Evolutionary conservation across 2,888 invertebrate genomes (phyloP), one percentile per base, ranked within the genome.

Genomic region (Calameuta filiformis): DNA sequence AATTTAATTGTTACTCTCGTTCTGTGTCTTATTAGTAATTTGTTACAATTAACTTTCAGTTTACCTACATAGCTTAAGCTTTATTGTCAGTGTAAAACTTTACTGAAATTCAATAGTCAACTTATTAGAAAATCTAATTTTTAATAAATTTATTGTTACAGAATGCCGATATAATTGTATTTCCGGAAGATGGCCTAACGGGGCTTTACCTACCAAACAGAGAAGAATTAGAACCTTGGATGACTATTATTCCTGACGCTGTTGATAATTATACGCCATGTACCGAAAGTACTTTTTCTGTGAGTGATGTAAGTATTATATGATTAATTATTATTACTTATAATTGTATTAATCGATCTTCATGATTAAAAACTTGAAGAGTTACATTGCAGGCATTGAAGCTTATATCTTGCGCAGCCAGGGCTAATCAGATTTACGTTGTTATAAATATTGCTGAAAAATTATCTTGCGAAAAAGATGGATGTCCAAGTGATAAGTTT

Each of bases 121-220:
- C 9, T 56, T 56, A 56, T 56, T 56, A 56, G 23, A 9, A 15
- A 56, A 15, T 56, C 23, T 23, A 15, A 56, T 56, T 23, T 23
- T 6, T 23, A 56, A 56, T 56, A 56, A 23, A 56, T 56, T 15
- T 56, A 9, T 6, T 56, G 23, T 56, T 56, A 23, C 9, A 94
- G 94, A 88, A 89, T 11, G 93, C 89, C 0, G 93, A 94, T 81
- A 94, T 94, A 31, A 90, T 94, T 35, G 93, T 94, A n/a, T 94
- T 94, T 81, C 94, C 94, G 0, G 94, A 94, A 87, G 87, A 80
- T 75, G 91, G 90, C 4, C 68, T 91, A 78, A 88, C 90, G 4
- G 84, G 84, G 3, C 33, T 82, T 3, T 80, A 91, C 76, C 89
- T 92, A 11, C 85, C 93, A 11, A 89, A 89, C n/a, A 83, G 88